phyloP scores from a whole-genome alignment of 2,888 invertebrate genomes.

The Drosophila diplacantha region DNA sequence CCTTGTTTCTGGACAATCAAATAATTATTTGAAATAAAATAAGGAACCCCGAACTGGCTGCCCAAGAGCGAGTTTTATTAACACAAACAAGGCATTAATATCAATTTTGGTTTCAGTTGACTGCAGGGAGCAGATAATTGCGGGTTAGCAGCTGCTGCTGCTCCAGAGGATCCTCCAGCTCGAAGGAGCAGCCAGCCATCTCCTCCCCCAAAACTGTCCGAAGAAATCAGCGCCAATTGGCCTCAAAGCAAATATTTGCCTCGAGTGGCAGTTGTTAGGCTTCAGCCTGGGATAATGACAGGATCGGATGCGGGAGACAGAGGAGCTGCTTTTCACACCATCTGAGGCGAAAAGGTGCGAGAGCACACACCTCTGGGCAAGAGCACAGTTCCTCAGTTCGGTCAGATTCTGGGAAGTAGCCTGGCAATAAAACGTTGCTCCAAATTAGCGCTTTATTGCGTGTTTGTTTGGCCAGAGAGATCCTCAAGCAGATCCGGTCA shows the following conservation, averaged over 20 bases:
- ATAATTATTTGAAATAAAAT: slow-evolving; percentile 31
- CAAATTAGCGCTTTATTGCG: slow-evolving; percentile 69
- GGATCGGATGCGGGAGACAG: slow-evolving; percentile 38
- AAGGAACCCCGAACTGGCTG: slow-evolving; percentile 7
- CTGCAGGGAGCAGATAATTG: slow-evolving; percentile 49
- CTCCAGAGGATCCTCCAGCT: slow-evolving; percentile 14
- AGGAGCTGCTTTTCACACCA: slow-evolving; percentile 56
- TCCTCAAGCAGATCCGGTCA: background rate
- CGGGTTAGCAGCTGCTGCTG: slow-evolving; percentile 38
- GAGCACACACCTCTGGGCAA: slow-evolving; percentile 59
- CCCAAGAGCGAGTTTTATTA: slow-evolving; percentile 61
- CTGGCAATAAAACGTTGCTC: slow-evolving; percentile 60
- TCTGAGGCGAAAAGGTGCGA: slow-evolving; percentile 40
- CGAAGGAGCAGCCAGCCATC: background rate
- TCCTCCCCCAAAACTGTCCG: slow-evolving; percentile 49
- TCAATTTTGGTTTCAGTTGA: slow-evolving; percentile 58
- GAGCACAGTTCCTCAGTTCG: slow-evolving; percentile 31
- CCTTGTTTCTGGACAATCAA: slow-evolving; percentile 3
- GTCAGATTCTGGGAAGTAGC: slow-evolving; percentile 61
- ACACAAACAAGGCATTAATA: slow-evolving; percentile 69
- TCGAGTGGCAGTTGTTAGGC: slow-evolving; percentile 53
- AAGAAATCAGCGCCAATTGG: slow-evolving; percentile 70
- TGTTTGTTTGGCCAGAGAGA: slow-evolving; percentile 59
- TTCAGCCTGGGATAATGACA: slow-evolving; percentile 59
- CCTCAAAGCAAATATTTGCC: slow-evolving; percentile 73